Evolutionary conservation across 2,888 invertebrate species (phyloP), one percentile per base, ranked within the genome.

Genomic region (Perdita meconis): DNA sequence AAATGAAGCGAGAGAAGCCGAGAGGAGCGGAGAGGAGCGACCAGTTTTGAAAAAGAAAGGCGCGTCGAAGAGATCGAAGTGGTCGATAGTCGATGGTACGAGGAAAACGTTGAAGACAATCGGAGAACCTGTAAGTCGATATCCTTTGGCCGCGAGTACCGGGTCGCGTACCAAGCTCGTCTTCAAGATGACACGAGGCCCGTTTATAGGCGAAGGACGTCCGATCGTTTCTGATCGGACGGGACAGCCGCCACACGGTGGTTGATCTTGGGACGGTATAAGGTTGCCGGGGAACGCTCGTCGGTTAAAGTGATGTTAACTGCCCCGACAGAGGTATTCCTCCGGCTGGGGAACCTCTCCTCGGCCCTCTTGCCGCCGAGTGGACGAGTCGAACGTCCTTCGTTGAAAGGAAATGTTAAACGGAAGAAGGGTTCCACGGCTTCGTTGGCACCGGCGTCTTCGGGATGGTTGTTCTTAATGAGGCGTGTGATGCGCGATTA

Each of bases 161-260:
- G 56, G 65, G 53, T 68, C 64, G 44, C 69, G 67, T 65, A 70
- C 38, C 59, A 53, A 63, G 16, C 65, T 55, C 68, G 59, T 69
- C 65, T 47, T 56, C 65, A 26, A 44, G 72, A 75, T 53, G 83
- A 83, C 69, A 68, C 78, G n/a, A 69, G 60, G 71, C 74, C 24
- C 66, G 50, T 59, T 71, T 72, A 74, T 63, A 59, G 40, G 19
- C 63, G 67, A 50, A 55, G 67, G 70, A 73, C 73, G 24, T 68
- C 61, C 71, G 72, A 81, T 80, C 69, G 69, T 63, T 40, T 59
- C 75, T 86, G 84, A 88, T 88, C 74, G 88, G 83, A 88, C 84
- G 79, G 82, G 90, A 90, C 90, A 90, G 85, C 85, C 85, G 89
- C 87, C 87, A 78, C 69, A 89, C 88, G 88, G 87, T 85, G 89